These are phyloP conservation scores for Anoplolepis gracilipes DNA, from an alignment of 1,140 invertebrate genomes.

Conservation along the genomic window DNA sequence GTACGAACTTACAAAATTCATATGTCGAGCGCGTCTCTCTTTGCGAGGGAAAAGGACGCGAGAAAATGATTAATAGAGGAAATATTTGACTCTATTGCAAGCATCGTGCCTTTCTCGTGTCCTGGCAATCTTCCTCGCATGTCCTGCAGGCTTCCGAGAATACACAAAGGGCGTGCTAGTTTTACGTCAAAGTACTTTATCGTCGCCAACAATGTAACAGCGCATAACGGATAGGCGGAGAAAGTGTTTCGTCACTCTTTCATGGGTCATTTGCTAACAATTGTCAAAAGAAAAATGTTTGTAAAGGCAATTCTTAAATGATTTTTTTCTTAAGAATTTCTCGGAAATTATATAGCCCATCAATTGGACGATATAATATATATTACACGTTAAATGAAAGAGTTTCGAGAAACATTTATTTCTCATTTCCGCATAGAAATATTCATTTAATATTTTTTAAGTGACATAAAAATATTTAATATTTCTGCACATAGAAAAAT, in stretches of 20 bases:
- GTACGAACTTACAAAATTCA: neutral
- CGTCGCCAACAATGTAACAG: neutral
- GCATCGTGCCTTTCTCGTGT: neutral
- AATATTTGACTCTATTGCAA: neutral
- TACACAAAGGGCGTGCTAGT: neutral
- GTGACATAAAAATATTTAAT: too few species aligned
- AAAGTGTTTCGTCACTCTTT: slow-evolving; percentile 43
- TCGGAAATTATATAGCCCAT: neutral
- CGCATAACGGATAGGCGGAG: neutral
- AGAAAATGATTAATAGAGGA: slow-evolving; percentile 24
- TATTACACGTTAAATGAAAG: neutral
- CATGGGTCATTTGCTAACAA: slow-evolving; percentile 18
- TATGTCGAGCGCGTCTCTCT: neutral
- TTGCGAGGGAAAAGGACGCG: neutral
- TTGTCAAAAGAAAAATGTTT: neutral
- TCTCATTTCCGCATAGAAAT: too few species aligned
- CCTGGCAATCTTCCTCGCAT: neutral
- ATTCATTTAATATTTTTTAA: too few species aligned
- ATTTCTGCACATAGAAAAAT: neutral
- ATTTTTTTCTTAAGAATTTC: neutral
- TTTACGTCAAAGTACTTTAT: neutral
- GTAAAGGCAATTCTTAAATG: neutral
- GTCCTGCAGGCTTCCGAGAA: neutral
- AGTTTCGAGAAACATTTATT: neutral
- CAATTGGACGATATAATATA: neutral